Evolutionary conservation across 2,797 vertebrate species (phyloP).

Genomic region (Falco rusticolus): DNA sequence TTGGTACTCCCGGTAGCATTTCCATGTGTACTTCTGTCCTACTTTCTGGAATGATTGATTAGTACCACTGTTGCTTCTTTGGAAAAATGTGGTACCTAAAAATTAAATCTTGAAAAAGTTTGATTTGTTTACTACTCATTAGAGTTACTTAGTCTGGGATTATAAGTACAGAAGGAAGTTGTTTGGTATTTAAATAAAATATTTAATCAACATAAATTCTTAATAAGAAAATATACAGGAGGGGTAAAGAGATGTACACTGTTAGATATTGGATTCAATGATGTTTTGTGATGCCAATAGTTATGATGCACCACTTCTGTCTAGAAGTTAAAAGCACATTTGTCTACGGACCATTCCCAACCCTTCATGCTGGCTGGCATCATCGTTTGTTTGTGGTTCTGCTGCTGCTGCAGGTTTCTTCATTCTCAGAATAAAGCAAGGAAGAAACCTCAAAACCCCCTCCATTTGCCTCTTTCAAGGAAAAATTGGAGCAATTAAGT

Average conservation of each 20-base stretch:
- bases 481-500: not conserved
- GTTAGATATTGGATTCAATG: not conserved
- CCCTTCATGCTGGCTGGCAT: not conserved
- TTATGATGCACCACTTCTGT: not conserved
- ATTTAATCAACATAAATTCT: not conserved
- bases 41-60: not conserved
- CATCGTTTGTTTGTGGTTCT: not conserved
- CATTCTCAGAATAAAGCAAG: not conserved
- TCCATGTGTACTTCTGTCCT: not conserved
- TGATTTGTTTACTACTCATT: not conserved
- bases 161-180: not conserved
- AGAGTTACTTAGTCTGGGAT: not conserved
- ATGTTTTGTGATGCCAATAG: not conserved
- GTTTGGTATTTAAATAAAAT: not conserved
- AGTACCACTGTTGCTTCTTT: not conserved
- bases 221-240: not conserved
- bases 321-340: not conserved
- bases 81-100: not conserved
- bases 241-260: not conserved
- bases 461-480: fast-evolving
- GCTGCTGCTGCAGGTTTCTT: not conserved
- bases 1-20: not conserved
- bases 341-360: not conserved
- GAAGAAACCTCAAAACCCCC: not conserved
- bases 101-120: not conserved